phyloP scores from a whole-genome alignment of 2,797 vertebrate genomes.

The Sternotherus odoratus region DNA sequence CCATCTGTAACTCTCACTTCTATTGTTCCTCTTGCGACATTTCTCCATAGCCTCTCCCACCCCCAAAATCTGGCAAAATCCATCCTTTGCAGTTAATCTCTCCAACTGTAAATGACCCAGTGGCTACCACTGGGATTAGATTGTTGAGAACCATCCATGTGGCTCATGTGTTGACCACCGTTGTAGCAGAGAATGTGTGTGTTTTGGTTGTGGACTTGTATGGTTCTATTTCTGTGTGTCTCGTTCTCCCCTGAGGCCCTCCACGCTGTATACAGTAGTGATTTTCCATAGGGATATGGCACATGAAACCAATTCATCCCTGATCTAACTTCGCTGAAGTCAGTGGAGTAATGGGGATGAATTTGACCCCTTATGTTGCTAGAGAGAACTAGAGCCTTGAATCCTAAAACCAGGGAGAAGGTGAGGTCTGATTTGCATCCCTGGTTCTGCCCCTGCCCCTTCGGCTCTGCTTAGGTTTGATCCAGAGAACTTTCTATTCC shows the following conservation, averaged over 20 bases:
- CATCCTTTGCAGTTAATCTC: neutral
- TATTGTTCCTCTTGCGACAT: neutral
- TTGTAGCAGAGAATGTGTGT: neutral
- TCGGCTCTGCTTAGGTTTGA: neutral
- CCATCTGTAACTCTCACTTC: conserved; percentile 63
- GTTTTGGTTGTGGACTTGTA: neutral
- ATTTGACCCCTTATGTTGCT: neutral
- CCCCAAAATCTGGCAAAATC: neutral
- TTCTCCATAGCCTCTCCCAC: neutral
- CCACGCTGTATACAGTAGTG: neutral
- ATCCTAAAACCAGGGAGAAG: neutral
- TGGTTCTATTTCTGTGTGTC: neutral
- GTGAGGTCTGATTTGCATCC: neutral
- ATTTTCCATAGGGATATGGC: neutral
- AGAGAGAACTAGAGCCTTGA: neutral
- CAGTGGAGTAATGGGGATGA: neutral
- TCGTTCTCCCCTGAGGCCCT: neutral
- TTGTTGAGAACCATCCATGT: neutral
- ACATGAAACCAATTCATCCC: neutral
- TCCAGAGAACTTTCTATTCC: neutral
- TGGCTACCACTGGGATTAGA: neutral
- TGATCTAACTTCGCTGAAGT: neutral
- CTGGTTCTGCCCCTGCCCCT: neutral
- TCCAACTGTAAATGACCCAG: neutral
- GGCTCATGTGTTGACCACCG: neutral